Evolutionary conservation across 1,140 invertebrate genomes (phyloP), one percentile per base, ranked within the genome.

Genomic region (Microplitis mediator): DNA sequence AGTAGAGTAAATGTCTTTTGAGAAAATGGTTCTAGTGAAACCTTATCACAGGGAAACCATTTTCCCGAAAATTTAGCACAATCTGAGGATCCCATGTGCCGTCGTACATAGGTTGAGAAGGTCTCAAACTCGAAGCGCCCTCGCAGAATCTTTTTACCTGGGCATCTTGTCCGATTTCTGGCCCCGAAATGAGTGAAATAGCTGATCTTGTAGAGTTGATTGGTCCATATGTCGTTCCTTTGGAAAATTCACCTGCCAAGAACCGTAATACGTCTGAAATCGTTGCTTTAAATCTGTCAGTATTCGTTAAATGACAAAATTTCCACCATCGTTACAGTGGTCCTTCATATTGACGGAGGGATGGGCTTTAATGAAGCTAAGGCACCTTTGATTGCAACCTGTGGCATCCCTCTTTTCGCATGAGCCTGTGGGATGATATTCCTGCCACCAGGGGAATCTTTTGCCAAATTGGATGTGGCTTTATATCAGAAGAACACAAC

Each of bases 71-170:
- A 32, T 61, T 14, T 34, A 70, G 50, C 6, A 70, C 68, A 5
- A 51, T 13, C 6, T 50, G 14, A n/a, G 68, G 68, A 51, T 62
- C 58, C 68, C 58, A 70, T n/a, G 68, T 70, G 35, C 14, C 50
- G 9, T 70, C 68, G 14, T 70, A 70, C 32, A 62, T 70, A 6
- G 68, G 36, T 34, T 51, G 6, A 4, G 58, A 13, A 0, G 68
- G 68, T 51, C 58, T 13, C 32, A 32, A 4, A 2, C 8, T 51
- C 16, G 56, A 50, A 2, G 61, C 11, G 13, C 68, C 68, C n/a
- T 31, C 36, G 13, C 45, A 32, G 14, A 51, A 58, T 51, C 56
- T 70, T 13, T 51, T 64, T n/a, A 64, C 50, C 36, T 39, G 36
- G 8, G 36, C 36, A 8, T 39, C 36, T 39, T 39, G 36, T 39